Evolutionary conservation across 2,113 vertebrate species (phyloP).

Genomic region (Bubo bubo): DNA sequence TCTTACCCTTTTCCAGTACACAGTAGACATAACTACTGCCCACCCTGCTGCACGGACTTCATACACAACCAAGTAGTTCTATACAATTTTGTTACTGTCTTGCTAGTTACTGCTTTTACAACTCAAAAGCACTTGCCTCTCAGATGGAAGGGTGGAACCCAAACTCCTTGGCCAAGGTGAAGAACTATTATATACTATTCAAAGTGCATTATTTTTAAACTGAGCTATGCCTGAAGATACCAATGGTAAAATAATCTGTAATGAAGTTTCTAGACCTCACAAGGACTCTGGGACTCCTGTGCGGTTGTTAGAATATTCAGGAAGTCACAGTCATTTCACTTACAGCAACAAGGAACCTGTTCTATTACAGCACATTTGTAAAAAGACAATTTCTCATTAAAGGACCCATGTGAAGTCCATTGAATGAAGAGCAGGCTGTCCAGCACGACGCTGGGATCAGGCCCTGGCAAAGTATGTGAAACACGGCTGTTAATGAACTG

Average conservation of each 20-base stretch:
- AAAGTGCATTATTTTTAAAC: not conserved
- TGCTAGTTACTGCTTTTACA: not conserved
- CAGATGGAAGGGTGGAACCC: not conserved
- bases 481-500: not conserved
- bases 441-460: not conserved
- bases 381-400: not conserved
- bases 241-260: not conserved
- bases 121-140: not conserved
- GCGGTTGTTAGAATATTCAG: not conserved
- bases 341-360: not conserved
- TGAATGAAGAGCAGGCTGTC: not conserved
- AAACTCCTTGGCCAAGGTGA: not conserved
- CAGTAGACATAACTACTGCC: not conserved
- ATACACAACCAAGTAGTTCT: accelerated
- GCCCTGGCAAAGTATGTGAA: not conserved
- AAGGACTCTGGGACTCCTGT: not conserved
- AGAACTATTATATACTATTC: not conserved
- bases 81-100: not conserved
- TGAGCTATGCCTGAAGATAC: not conserved
- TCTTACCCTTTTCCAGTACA: not conserved
- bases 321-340: not conserved
- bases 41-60: not conserved
- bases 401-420: not conserved
- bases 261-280: not conserved
- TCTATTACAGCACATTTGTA: not conserved